Base-by-base conservation (phyloP, 2,888 invertebrate genomes). In the Drosophila lacicola region DNA sequence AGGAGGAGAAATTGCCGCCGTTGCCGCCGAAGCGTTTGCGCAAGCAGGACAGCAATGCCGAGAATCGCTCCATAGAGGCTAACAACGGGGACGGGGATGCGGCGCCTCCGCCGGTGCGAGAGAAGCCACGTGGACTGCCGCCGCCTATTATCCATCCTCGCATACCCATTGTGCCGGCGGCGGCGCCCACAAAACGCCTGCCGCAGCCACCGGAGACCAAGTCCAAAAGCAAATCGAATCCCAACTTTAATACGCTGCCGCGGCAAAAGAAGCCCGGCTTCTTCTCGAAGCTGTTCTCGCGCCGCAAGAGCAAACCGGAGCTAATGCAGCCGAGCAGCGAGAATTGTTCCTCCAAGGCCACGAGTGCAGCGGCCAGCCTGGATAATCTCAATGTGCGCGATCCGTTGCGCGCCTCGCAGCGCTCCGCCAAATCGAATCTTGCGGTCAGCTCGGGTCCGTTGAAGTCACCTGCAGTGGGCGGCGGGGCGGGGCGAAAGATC, bases 1-100 rank as follows among this genome's bases (percentile, higher is more conserved):
- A 94, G 51, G 94, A 94, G 66, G 95, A 95, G 75, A 94, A 94
- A 78, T 93, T 96, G 45, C 97, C 97, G 1, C 97, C 97, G 0
- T 87, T 97, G 62, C 97, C 97, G 0, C 97, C 97, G 0, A 97
- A 97, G 90, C 94, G 97, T 51, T 93, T 95, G 3, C 95, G 95
- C 56, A 95, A 95, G 14, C 92, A 93, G 25, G 92, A 92, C 65
- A 90, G 90, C 67, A 91, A 90, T 53, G 90, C 89, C 0, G 92
- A 92, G 74, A 92, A 92, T 62, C 90, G 89, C 19, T 88, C 91
- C 13, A 87, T 90, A 8, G 88, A 88, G 49, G 90, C 88, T 0
- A 91, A 88, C 60, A 75, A 44, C 14, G 70, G 65, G 2, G 75
- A 70, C 2, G 51, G 10, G 5, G 11, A 2, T 4, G n/a, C 62